Percentiles rank a stretch among this genome's conserved stretches.
These are phyloP conservation scores for Allobates femoralis DNA, from an alignment of 2,797 vertebrate genomes.

Conservation along the genomic window DNA sequence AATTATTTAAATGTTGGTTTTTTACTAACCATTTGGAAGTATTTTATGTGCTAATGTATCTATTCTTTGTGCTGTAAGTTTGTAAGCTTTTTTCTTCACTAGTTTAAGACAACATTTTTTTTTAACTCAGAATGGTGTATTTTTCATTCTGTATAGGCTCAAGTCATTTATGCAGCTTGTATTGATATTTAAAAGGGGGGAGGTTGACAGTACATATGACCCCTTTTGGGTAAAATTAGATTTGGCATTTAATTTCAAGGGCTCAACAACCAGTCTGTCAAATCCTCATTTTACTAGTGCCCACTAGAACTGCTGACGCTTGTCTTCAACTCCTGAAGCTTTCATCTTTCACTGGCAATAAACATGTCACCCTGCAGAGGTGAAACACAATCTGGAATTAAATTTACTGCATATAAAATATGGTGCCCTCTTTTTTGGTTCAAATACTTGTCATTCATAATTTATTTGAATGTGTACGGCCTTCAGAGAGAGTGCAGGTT, in stretches of 20 bases:
- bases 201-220: slow-evolving; percentile 78
- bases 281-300: slow-evolving; percentile 81
- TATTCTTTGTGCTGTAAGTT: background rate
- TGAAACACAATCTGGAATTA: slow-evolving; percentile 94
- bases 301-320: slow-evolving; percentile 85
- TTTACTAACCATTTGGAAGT: slow-evolving; percentile 1
- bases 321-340: slow-evolving; percentile 80
- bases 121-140: slow-evolving; percentile 17
- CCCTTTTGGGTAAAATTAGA: slow-evolving; percentile 83
- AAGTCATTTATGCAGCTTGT: slow-evolving; percentile 76
- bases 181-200: slow-evolving; percentile 72
- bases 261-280: slow-evolving; percentile 80
- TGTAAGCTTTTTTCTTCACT: background rate
- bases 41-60: background rate
- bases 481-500: slow-evolving; percentile 73
- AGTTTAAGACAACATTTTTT: background rate
- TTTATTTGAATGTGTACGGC: slow-evolving; percentile 91
- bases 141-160: slow-evolving; percentile 43
- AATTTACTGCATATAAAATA: slow-evolving; percentile 99
- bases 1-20: slow-evolving; percentile 22
- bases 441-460: slow-evolving; percentile 97
- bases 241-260: slow-evolving; percentile 84
- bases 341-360: slow-evolving; percentile 89
- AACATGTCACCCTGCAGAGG: slow-evolving; percentile 93
- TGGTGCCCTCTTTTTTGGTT: slow-evolving; percentile 96